Percentiles rank a stretch among this genome's conserved stretches.
Evolutionary conservation across 2,888 invertebrate species (phyloP).

Genomic region (Brachynemurus nebulosus): DNA sequence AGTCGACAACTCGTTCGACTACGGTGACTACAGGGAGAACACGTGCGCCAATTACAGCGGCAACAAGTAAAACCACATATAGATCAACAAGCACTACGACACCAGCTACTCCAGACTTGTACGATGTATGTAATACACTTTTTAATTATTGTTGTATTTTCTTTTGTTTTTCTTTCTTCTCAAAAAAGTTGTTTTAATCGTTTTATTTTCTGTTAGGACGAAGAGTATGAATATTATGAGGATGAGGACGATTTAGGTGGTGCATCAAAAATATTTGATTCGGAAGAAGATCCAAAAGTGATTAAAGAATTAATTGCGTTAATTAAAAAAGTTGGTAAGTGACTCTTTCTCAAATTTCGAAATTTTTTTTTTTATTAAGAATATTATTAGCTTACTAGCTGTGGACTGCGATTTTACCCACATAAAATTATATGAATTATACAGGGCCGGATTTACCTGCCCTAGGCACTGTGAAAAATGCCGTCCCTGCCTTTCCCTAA

Average conservation of each 20-base stretch:
- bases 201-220: constrained; percentile 23
- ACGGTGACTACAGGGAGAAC: constrained; percentile 29
- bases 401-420: too few species aligned
- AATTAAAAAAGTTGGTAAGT: constrained; percentile 68
- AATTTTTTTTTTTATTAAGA: neutral
- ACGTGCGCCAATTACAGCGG: constrained; percentile 29
- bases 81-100: constrained; percentile 26
- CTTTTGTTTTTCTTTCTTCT: neutral
- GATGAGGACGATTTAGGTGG: constrained; percentile 32
- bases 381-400: too few species aligned
- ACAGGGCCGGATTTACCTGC: too few species aligned
- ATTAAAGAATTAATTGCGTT: constrained; percentile 72
- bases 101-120: constrained; percentile 16
- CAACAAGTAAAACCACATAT: constrained; percentile 28
- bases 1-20: constrained; percentile 36
- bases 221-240: constrained; percentile 38
- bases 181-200: neutral
- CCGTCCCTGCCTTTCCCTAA: too few species aligned
- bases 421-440: too few species aligned
- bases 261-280: constrained; percentile 26
- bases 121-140: constrained; percentile 13
- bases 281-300: constrained; percentile 59
- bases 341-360: too few species aligned
- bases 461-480: too few species aligned
- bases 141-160: neutral